Conservation (phyloP, 2,888 invertebrate species). For the Mantis religiosa region DNA sequence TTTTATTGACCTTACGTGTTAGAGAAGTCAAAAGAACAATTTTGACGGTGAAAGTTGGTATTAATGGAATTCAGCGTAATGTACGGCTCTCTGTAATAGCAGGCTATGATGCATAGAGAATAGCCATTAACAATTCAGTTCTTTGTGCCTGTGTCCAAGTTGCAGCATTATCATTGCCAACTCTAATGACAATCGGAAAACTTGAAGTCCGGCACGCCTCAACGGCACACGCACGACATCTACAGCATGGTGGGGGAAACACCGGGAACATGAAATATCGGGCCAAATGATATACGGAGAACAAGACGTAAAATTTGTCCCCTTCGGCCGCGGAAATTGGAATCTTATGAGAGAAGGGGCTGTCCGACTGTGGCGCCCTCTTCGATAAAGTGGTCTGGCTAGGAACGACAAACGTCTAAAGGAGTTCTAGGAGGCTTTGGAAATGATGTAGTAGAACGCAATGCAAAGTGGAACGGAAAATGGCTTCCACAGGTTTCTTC, state of each 20-base stretch:
- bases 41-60: neutral
- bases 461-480: neutral
- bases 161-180: neutral
- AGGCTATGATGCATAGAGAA: neutral
- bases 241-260: neutral
- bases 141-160: neutral
- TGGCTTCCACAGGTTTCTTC: neutral
- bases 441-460: neutral
- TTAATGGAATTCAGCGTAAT: neutral
- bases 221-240: neutral
- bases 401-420: neutral
- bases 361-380: neutral
- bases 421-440: neutral
- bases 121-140: neutral
- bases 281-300: neutral
- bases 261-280: neutral
- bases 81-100: neutral
- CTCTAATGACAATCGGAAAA: neutral
- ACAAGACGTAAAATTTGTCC: neutral
- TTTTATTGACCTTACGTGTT: neutral
- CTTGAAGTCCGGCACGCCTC: neutral
- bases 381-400: neutral
- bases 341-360: neutral
- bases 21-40: neutral
- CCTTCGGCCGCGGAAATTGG: neutral